Conservation (phyloP, 2,113 vertebrate species). For the Scomber scombrus region DNA sequence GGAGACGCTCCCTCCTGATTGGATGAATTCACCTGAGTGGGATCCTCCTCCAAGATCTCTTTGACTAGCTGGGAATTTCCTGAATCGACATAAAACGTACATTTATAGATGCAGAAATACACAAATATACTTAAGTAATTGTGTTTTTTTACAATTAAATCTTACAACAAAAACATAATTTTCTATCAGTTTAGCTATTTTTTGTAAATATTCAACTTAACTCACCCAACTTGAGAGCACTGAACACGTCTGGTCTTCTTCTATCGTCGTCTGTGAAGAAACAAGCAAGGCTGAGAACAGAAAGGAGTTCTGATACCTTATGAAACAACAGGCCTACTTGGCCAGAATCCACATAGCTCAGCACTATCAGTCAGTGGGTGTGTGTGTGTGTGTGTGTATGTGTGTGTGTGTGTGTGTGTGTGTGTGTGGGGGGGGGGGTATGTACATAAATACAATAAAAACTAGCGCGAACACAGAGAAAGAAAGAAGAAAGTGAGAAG, state of each 20-base stretch:
- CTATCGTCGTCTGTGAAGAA: constrained; percentile 91
- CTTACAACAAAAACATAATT: background rate
- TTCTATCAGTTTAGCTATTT: background rate
- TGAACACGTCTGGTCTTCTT: constrained; percentile 93
- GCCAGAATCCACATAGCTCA: constrained; percentile 19
- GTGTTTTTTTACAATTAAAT: too few species aligned
- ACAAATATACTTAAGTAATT: too few species aligned
- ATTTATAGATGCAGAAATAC: background rate
- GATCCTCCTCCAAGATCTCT: constrained; percentile 94
- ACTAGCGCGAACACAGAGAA: background rate
- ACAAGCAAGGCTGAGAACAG: constrained; percentile 50
- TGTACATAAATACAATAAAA: constrained; percentile 26
- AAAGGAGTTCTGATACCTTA: background rate
- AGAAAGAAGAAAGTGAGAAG: background rate
- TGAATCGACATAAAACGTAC: constrained; percentile 67
- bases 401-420: background rate
- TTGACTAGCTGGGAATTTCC: constrained; percentile 94
- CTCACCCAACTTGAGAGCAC: constrained; percentile 94
- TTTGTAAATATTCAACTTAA: background rate
- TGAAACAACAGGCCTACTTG: constrained; percentile 28
- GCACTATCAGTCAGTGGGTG: background rate
- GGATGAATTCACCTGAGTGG: constrained; percentile 91
- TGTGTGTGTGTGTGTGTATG: background rate
- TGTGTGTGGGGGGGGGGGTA: background rate
- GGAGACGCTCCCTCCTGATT: constrained; percentile 95